Base-by-base conservation (phyloP, 1,140 invertebrate species). In the Brachionus koreanus region DNA sequence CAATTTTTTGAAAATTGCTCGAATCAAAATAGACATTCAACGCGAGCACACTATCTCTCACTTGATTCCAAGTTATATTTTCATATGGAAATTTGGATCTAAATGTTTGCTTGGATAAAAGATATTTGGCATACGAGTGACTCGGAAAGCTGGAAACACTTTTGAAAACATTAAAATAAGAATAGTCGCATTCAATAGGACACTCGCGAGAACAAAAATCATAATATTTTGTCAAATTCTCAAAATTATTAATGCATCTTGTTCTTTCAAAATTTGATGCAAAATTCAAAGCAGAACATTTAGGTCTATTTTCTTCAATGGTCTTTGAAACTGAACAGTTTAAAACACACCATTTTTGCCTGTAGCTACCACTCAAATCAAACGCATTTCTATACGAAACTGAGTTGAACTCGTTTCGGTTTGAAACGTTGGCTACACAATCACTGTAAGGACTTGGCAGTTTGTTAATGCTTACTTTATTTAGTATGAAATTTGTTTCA, bases 161-260 rank as follows among this genome's bases (percentile, higher is more conserved):
- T 39, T 3, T 25, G 13, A 35, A 57, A 33, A 49, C 49, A 57
- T 77, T 33, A 25, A 37, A 77, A 52, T 33, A 57, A 13, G 16
- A n/a, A 61, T 23, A 39, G 6, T 77, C 43, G 19, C 75, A 77
- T 77, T 77, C 75, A 29, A 77, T 77, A 7, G 75, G 75, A 46
- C 75, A 77, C 49, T 77, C 46, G 3, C 4, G n/a, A 35, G 35
- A 37, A 42, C 67, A 72, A 16, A 16, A n/a, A 13, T n/a, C 35
- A 72, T 72, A 72, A 72, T 13, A 42, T 7, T 72, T 72, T 0
- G 33, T 42, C 35, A 72, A 13, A 72, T 72, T 72, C 13, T 37
- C 3, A 6, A 42, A 19, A 42, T 72, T 19, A 42, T 72, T 72
- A 7, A 72, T n/a, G 19, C 67, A 72, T 7, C 5, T 39, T 0